Conservation (phyloP, 2,113 vertebrate species). For the Silurus asotus region DNA sequence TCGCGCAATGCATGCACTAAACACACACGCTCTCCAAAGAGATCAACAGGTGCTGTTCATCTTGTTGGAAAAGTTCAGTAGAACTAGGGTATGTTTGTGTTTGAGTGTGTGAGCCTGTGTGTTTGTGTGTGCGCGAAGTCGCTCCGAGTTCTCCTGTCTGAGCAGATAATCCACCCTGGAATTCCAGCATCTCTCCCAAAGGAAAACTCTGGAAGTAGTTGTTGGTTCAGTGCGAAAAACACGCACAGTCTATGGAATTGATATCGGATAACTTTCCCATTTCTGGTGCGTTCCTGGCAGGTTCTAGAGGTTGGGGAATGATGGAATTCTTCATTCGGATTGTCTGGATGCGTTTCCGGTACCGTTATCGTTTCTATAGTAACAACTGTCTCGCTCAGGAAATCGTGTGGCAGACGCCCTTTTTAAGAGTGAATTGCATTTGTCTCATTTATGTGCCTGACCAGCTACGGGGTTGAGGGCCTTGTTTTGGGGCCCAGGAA, state of each 20-base stretch:
- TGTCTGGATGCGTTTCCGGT: background rate
- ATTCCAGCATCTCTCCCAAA: constrained; percentile 38
- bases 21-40: background rate
- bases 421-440: too few relatives aligned
- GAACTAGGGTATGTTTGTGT: background rate
- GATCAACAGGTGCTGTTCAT: constrained; percentile 24
- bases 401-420: too few relatives aligned
- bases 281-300: too few relatives aligned
- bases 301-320: too few relatives aligned
- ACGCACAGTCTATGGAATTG: too few relatives aligned
- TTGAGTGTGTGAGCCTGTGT: background rate
- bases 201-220: constrained; percentile 30
- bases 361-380: background rate
- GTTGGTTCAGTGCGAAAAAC: constrained; percentile 44
- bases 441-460: too few relatives aligned
- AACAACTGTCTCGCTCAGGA: background rate
- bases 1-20: background rate
- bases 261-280: too few relatives aligned
- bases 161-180: constrained; percentile 49
- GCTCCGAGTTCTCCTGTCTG: constrained; percentile 30
- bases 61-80: background rate
- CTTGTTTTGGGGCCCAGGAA: too few relatives aligned
- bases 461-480: too few relatives aligned
- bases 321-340: too few relatives aligned
- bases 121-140: background rate